Evolutionary conservation across 2,888 invertebrate species (phyloP).

Genomic region (Caradrina clavipalpis): DNA sequence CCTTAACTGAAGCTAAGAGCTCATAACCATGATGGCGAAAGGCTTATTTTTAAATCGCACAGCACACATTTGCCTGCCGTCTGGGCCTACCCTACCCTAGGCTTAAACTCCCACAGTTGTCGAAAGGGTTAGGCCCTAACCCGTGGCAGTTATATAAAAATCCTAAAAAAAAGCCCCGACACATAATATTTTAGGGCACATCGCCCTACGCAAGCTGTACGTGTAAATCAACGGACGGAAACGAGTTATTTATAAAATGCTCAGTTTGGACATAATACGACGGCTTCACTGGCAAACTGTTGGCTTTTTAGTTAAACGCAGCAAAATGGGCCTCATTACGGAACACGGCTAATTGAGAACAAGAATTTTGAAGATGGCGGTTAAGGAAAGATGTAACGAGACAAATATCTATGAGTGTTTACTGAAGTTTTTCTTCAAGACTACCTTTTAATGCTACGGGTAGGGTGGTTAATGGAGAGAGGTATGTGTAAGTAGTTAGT

Average conservation of each 20-base stretch:
- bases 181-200: slow-evolving; percentile 54
- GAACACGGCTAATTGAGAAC: slow-evolving; percentile 44
- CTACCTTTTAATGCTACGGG: no score
- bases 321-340: slow-evolving; percentile 50
- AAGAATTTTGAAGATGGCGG: slow-evolving; percentile 43
- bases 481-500: no score
- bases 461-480: no score
- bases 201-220: slow-evolving; percentile 56
- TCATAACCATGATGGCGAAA: background rate
- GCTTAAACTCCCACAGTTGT: slow-evolving; percentile 11
- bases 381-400: slow-evolving; percentile 9
- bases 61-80: background rate
- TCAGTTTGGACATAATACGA: slow-evolving; percentile 58
- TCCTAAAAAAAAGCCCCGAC: slow-evolving; percentile 24
- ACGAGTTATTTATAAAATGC: slow-evolving; percentile 56
- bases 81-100: slow-evolving; percentile 7
- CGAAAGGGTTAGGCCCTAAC: slow-evolving; percentile 43
- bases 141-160: slow-evolving; percentile 42
- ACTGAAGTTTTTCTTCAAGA: no score
- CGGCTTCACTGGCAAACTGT: slow-evolving; percentile 27
- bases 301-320: slow-evolving; percentile 45
- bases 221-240: slow-evolving; percentile 52
- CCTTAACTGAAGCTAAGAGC: no score
- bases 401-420: background rate
- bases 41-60: background rate